Conservation (phyloP, 1,140 invertebrate species). For the Anastatus disparis region DNA sequence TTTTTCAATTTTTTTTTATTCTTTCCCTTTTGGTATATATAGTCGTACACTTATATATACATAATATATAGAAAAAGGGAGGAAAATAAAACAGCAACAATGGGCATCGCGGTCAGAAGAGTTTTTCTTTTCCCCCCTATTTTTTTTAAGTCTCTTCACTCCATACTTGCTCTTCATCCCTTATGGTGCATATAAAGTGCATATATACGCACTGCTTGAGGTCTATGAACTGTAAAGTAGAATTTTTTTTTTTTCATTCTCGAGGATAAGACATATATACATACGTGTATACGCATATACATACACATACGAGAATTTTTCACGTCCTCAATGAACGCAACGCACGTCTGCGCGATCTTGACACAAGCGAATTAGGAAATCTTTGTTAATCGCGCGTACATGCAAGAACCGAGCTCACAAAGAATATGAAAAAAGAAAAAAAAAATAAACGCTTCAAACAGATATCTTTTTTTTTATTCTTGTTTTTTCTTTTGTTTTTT, state of each 20-base stretch:
- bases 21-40: too few species aligned
- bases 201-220: neutral
- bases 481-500: too few species aligned
- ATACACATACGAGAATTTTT: neutral
- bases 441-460: too few species aligned
- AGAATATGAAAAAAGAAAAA: too few species aligned
- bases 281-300: neutral
- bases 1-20: too few species aligned
- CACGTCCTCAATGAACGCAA: too few species aligned
- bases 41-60: too few species aligned
- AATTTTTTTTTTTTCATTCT: neutral
- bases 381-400: neutral
- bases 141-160: too few species aligned
- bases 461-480: too few species aligned
- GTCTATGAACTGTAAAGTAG: neutral
- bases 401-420: too few species aligned
- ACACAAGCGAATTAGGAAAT: conserved; percentile 13
- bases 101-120: neutral
- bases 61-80: neutral
- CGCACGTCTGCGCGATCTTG: conserved; percentile 5
- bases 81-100: neutral
- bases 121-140: neutral
- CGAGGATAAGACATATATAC: neutral
- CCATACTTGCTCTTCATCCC: too few species aligned
- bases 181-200: too few species aligned